phyloP scores from a whole-genome alignment of 2,888 invertebrate species.

The Tachina grossa region DNA sequence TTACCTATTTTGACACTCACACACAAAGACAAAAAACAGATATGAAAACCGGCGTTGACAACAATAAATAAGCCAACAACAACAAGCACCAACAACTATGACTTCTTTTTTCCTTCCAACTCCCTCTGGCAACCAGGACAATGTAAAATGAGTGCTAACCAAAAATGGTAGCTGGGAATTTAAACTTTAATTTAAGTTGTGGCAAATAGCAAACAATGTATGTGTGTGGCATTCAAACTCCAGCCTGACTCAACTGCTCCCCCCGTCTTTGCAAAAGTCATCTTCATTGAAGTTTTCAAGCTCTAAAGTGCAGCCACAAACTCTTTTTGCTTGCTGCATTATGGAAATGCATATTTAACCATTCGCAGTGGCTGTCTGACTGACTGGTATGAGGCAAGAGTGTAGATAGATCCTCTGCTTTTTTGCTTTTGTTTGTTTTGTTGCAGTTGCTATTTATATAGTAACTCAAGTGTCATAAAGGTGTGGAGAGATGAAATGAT shows the following conservation, averaged over 20 bases:
- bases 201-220: constrained; percentile 28
- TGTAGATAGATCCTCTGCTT: not conserved
- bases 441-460: constrained; percentile 28
- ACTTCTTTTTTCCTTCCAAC: constrained; percentile 16
- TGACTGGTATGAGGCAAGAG: constrained; percentile 9
- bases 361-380: constrained; percentile 1
- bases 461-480: constrained; percentile 69
- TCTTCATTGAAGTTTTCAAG: constrained; percentile 17
- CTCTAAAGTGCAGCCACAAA: constrained; percentile 22
- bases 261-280: constrained; percentile 6
- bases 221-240: constrained; percentile 53
- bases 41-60: constrained; percentile 22
- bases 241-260: not conserved
- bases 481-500: constrained; percentile 64
- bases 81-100: constrained; percentile 30
- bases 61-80: constrained; percentile 56
- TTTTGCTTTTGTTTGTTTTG: constrained; percentile 12
- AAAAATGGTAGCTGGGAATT: constrained; percentile 64
- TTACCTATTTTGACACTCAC: constrained; percentile 61
- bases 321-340: constrained; percentile 18
- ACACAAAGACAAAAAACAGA: constrained; percentile 35
- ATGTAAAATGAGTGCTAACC: constrained; percentile 51
- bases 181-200: constrained; percentile 47
- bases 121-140: constrained; percentile 54
- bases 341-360: constrained; percentile 24